Evolutionary conservation across 2,888 invertebrate species (phyloP), one percentile per base, ranked within the genome.

Genomic region (Hirtodrosophila duncani): DNA sequence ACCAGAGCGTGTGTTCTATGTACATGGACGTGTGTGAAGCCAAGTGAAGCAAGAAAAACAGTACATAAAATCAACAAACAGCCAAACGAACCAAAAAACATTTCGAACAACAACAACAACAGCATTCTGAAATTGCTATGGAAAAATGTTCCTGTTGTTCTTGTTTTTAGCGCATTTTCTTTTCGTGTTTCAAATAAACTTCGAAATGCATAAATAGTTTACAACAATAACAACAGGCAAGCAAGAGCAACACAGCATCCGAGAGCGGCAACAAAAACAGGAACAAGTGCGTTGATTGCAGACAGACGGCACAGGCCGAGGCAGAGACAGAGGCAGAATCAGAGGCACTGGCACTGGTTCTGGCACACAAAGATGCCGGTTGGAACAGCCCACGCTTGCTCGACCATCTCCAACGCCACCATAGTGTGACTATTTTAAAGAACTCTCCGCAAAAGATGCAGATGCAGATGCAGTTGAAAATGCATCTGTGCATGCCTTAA

Each of bases 51-150:
- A 63, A 69, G 70, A 74, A 78, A 75, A 78, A 68, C 71, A 75
- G 79, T 74, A 66, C 66, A 78, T 71, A 74, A 78, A 75, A 75
- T 75, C 79, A 75, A 78, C 71, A 75, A 75, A 78, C 70, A 78
- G 59, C 63, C 41, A 27, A 26, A 20, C 23, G 36, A 44, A 50
- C 42, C 41, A 48, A 31, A 33, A 55, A 37, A 29, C 44, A 56
- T 30, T 63, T 48, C 36, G 53, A 43, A 41, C 49, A 30, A 9
- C 34, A 38, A 42, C 43, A 56, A 50, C 33, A 11, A 29, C 13
- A 20, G 9, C 17, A 44, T 27, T n/a, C 18, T 3, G 16, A 41
- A 39, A 18, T n/a, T n/a, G n/a, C n/a, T n/a, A n/a, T n/a, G n/a
- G n/a, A n/a, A 39, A 30, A 10, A 20, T 33, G 20, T 64, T 53